Evolutionary conservation across 2,888 invertebrate genomes (phyloP), one percentile per base, ranked within the genome.

Genomic region (Xylophagus ater): DNA sequence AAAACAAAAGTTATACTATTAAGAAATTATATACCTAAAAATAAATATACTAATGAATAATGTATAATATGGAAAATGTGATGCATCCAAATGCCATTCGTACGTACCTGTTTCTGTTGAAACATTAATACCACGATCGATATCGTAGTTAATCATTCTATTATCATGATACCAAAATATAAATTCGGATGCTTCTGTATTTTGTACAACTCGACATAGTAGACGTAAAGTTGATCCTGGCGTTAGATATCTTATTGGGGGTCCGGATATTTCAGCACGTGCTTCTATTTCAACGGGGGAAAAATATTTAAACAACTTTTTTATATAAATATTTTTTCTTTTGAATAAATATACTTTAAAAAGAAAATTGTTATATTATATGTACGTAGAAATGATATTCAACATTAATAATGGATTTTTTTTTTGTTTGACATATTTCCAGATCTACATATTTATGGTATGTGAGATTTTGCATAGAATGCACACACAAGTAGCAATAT

Each of bases 131-230:
- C 86, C 87, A 43, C 81, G 76, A 57, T 87, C 87, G 29, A 73
- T 73, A 66, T 89, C 88, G 65, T 86, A 89, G 72, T 89, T 89
- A 60, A 89, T 87, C 88, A 89, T 88, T 49, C 86, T 77, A 58
- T 82, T 81, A 67, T 88, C 87, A 68, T 86, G 83, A 61, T 85
- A 87, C 84, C 85, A 84, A 64, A 84, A 84, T 36, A 88, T 78
- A 60, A 82, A 88, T 35, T 81, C 77, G 5, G 88, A 86, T 21
- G 78, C 78, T 58, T 87, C 86, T 1, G 87, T 88, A 38, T 86
- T 85, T 55, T 85, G 84, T 26, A 83, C 73, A 19, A 89, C 81
- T 35, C 77, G 77, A 55, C 89, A 89, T 51, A 84, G 82, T 35
- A 89, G 71, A 37, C 82, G 72, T 42, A 90, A 67, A 32, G 83